Evolutionary conservation across 2,888 invertebrate species (phyloP).

Genomic region (Tenodera sinensis): DNA sequence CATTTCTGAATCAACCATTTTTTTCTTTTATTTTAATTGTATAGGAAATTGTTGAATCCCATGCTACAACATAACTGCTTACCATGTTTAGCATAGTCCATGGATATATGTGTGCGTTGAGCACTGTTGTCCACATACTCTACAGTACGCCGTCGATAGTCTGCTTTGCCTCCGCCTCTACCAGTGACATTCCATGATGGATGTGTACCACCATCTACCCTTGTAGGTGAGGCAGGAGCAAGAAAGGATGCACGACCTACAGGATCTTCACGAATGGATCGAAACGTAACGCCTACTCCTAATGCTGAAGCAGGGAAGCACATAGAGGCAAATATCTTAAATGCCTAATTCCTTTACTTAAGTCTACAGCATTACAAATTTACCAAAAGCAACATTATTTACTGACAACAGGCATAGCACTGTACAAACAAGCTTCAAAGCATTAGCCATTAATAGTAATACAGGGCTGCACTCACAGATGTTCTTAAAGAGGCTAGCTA

Average conservation of each 20-base stretch:
- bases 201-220: conserved; percentile 35
- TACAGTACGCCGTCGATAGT: conserved; percentile 44
- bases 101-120: conserved; percentile 7
- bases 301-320: not conserved
- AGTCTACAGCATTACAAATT: too few species aligned
- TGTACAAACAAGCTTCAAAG: too few species aligned
- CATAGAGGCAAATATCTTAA: too few species aligned
- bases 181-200: conserved; percentile 43
- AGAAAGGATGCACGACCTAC: conserved; percentile 36
- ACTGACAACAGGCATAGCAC: too few species aligned
- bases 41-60: too few species aligned
- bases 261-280: conserved; percentile 44
- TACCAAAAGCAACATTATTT: too few species aligned
- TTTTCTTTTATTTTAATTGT: too few species aligned
- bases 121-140: conserved; percentile 46
- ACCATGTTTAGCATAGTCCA: conserved; percentile 1
- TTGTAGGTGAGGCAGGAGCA: conserved; percentile 40
- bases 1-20: too few species aligned
- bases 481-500: too few species aligned
- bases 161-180: conserved; percentile 40
- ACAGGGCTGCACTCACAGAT: too few species aligned
- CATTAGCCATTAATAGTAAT: too few species aligned
- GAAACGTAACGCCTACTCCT: conserved; percentile 35
- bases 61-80: not conserved
- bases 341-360: too few species aligned